Conservation (phyloP, 1,140 invertebrate species). For the Neelides sp. region DNA sequence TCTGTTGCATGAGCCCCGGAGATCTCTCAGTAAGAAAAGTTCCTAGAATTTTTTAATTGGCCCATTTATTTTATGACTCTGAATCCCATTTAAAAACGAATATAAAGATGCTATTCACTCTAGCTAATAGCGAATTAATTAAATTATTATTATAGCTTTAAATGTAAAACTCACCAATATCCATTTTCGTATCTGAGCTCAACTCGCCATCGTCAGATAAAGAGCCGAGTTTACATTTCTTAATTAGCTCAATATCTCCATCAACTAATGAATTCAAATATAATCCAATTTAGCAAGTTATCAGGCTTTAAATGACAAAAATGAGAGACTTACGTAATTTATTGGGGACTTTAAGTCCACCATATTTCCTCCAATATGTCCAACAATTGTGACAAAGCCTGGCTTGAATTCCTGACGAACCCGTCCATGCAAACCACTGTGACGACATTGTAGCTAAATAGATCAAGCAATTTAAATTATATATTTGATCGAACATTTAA, state of each 20-base stretch:
- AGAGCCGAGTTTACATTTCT: slow-evolving; percentile 33
- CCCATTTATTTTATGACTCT: too few species aligned
- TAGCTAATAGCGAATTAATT: too few species aligned
- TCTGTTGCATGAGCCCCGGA: slow-evolving; percentile 22
- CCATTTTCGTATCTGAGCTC: too few species aligned
- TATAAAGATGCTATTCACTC: too few species aligned
- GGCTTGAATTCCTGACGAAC: slow-evolving; percentile 73
- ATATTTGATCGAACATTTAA: slow-evolving; percentile 29
- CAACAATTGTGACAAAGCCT: slow-evolving; percentile 86
- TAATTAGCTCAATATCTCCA: slow-evolving; percentile 23
- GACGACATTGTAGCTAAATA: slow-evolving; percentile 53
- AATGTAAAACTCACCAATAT: too few species aligned
- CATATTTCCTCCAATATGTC: slow-evolving; percentile 98
- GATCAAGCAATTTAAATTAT: slow-evolving; percentile 14
- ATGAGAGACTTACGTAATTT: slow-evolving; percentile 38
- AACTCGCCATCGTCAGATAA: slow-evolving; percentile 22
- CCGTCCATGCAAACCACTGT: slow-evolving; percentile 91
- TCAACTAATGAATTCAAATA: slow-evolving; percentile 11
- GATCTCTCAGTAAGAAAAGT: slow-evolving; percentile 9
- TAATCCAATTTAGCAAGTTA: slow-evolving; percentile 2
- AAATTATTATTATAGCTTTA: too few species aligned
- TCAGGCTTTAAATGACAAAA: background rate
- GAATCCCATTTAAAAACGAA: too few species aligned
- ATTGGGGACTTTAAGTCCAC: slow-evolving; percentile 64
- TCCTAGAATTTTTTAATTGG: too few species aligned